Evolutionary conservation across 1,140 invertebrate species (phyloP), one percentile per base, ranked within the genome.

Genomic region (Drosophila takahashii): DNA sequence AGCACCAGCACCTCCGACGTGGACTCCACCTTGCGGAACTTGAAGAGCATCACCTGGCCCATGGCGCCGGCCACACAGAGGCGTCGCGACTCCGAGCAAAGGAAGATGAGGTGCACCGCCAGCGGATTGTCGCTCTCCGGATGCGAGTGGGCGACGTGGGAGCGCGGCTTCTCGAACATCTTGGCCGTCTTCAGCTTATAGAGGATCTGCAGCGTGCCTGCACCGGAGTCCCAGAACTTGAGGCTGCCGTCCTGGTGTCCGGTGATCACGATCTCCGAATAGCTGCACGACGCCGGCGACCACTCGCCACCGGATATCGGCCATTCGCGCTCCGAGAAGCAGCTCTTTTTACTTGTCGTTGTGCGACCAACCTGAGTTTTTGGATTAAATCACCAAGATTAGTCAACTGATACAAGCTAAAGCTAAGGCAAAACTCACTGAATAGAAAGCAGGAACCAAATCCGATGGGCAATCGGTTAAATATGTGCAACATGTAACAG

Each of bases 121-220:
- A 99, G 96, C 3, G 97, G 97, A 92, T 98, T 97, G 65, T 98
- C 96, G 61, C 96, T 94, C 61, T 94, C 93, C 71, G 93, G 94
- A 57, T 71, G 67, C 37, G 72, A 64, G 92, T 92, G 90, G 56
- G 74, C 80, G 9, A 85, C 73, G 92, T 92, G 93, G 13, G 65
- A 56, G 92, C 93, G 92, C 39, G 94, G 94, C 89, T 96, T 95
- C 92, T 98, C 97, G 93, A 99, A 98, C 52, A 98, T 95, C 93
- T 99, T 98, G 56, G 97, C 97, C 87, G 98, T 99, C 94, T 99
- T 99, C 83, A 99, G 93, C 95, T 99, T 99, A 93, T 99, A 99
- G 81, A 99, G 94, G 69, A 99, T 96, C 92, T 98, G 97, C 11
- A 99, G 93, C 34, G 96, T 96, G 44, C 97, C 97, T 54, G 97